Conservation (phyloP, 2,797 vertebrate species). For the Molossus alvarezi region DNA sequence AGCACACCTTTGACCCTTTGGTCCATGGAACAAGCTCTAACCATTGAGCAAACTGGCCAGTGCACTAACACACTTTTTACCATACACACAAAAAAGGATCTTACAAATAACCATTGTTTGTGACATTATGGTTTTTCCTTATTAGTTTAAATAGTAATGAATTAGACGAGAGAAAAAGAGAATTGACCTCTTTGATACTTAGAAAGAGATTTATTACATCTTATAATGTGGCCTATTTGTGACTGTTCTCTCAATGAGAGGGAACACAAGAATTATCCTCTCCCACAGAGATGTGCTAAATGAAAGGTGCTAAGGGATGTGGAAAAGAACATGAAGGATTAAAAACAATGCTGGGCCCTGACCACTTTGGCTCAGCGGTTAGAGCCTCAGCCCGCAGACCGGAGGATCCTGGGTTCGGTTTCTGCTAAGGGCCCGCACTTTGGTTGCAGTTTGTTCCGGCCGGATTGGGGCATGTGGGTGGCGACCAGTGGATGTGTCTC, state of each 20-base stretch:
- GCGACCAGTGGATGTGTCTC: no score
- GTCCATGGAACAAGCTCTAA: no score
- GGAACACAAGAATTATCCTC: constrained; percentile 45
- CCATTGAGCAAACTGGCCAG: no score
- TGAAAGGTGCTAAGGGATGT: constrained; percentile 67
- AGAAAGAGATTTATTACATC: constrained; percentile 12
- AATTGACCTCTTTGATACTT: neutral
- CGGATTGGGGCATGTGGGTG: no score
- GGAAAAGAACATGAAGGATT: constrained; percentile 58
- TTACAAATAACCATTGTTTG: constrained; percentile 1
- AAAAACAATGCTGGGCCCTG: constrained; percentile 58
- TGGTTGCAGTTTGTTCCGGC: no score
- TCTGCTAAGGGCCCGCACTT: no score
- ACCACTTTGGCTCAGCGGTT: no score
- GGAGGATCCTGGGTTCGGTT: no score
- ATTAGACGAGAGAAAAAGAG: neutral
- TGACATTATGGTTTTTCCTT: neutral
- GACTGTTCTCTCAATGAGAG: constrained; percentile 53
- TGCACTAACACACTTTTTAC: neutral
- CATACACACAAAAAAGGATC: neutral
- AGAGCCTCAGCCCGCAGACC: no score
- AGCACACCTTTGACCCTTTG: no score
- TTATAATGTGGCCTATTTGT: neutral
- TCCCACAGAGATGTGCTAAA: constrained; percentile 52
- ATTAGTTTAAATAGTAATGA: constrained; percentile 52